phyloP scores from a whole-genome alignment of 2,888 invertebrate species.

The Ernsta delagoae region DNA sequence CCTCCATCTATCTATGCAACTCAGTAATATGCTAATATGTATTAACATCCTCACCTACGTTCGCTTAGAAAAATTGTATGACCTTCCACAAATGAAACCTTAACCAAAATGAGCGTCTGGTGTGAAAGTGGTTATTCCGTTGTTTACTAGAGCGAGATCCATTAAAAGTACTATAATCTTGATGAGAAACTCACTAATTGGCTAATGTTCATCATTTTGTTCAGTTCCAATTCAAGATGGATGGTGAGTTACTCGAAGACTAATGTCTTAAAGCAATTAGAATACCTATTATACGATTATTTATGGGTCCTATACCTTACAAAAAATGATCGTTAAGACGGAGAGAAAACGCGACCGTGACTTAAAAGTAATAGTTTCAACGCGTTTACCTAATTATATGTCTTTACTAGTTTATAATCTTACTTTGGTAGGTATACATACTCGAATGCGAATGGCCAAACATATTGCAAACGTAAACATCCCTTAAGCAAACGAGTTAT shows the following conservation, averaged over 20 bases:
- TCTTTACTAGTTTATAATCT: too few relatives aligned
- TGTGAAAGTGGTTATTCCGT: constrained; percentile 61
- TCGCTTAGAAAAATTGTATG: neutral
- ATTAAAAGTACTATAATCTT: constrained; percentile 49
- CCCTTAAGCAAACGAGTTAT: constrained; percentile 4
- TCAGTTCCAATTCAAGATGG: neutral
- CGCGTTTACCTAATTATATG: neutral
- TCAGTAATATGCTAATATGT: neutral
- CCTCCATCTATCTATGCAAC: neutral
- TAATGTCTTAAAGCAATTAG: too few relatives aligned
- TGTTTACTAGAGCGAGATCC: constrained; percentile 68
- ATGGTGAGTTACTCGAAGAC: neutral
- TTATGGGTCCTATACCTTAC: too few relatives aligned
- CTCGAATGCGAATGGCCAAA: neutral
- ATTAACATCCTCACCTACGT: constrained; percentile 4
- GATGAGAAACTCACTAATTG: constrained; percentile 29
- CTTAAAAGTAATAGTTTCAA: constrained; percentile 17
- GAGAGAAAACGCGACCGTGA: constrained; percentile 25
- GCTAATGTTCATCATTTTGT: constrained; percentile 15
- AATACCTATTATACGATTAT: too few relatives aligned
- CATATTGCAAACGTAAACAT: constrained; percentile 2
- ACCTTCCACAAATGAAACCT: constrained; percentile 41
- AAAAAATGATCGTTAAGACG: too few relatives aligned
- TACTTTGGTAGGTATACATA: neutral
- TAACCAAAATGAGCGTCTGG: constrained; percentile 56